Evolutionary conservation across 2,888 invertebrate species (phyloP).

Genomic region (Orchestes rusci): DNA sequence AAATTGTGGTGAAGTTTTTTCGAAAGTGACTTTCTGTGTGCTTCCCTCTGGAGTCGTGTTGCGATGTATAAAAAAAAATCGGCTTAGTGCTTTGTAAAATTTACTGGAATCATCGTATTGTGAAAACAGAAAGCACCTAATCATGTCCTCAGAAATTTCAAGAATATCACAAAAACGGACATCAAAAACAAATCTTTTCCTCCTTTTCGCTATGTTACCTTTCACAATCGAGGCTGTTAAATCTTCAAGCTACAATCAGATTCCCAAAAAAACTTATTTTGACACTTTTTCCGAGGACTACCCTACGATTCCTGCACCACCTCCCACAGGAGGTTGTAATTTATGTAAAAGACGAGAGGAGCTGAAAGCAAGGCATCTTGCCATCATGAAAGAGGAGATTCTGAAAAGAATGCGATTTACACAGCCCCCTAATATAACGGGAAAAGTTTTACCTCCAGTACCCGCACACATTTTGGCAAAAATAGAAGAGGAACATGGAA

Average conservation of each 20-base stretch:
- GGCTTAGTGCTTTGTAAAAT: too few relatives aligned
- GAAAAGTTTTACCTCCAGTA: slow-evolving; percentile 49
- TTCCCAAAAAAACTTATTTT: slow-evolving; percentile 22
- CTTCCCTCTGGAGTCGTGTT: too few relatives aligned
- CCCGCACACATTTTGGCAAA: slow-evolving; percentile 43
- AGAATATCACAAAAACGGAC: too few relatives aligned
- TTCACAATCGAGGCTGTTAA: slow-evolving; percentile 18
- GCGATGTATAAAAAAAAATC: too few relatives aligned
- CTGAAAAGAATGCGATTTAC: slow-evolving; percentile 52
- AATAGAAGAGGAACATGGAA: slow-evolving; percentile 38
- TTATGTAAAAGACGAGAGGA: slow-evolving; percentile 52
- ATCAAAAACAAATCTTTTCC: too few relatives aligned
- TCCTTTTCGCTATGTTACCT: slow-evolving; percentile 12
- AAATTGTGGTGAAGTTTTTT: too few relatives aligned
- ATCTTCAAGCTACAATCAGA: slow-evolving; percentile 21
- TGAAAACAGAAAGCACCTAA: too few relatives aligned
- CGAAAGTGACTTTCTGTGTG: too few relatives aligned
- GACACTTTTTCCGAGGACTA: slow-evolving; percentile 19
- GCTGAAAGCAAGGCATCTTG: slow-evolving; percentile 49
- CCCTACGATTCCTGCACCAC: slow-evolving; percentile 21
- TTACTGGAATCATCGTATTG: too few relatives aligned
- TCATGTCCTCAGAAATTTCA: too few relatives aligned
- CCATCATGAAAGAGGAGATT: slow-evolving; percentile 55
- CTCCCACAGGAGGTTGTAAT: slow-evolving; percentile 41
- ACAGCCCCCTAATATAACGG: slow-evolving; percentile 52